Conservation (phyloP, 2,888 invertebrate genomes). For the Ceramica pisi region DNA sequence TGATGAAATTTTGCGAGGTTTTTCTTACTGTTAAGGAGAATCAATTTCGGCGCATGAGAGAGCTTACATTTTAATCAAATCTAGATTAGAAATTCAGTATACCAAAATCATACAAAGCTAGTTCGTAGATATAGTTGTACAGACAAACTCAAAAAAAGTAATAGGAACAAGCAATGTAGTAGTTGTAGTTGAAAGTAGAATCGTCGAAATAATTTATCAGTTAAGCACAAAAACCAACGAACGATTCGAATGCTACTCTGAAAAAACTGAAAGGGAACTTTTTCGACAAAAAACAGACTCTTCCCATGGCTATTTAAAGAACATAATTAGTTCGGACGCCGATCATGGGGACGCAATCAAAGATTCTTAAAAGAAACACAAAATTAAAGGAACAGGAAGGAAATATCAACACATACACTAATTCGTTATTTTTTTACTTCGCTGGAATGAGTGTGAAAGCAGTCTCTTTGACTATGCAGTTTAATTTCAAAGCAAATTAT, state of each 20-base stretch:
- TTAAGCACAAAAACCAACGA: slow-evolving; percentile 1
- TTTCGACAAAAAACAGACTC: slow-evolving; percentile 51
- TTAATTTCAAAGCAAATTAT: slow-evolving; percentile 17
- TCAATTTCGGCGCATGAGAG: slow-evolving; percentile 6
- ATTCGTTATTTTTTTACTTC: background rate
- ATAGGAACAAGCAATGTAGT: background rate
- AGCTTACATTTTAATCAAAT: slow-evolving; percentile 23
- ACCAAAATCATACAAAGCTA: background rate
- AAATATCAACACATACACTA: slow-evolving; percentile 32
- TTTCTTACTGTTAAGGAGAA: background rate
- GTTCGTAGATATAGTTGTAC: background rate
- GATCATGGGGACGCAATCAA: slow-evolving; percentile 60
- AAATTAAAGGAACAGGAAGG: slow-evolving; percentile 43
- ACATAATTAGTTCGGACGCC: slow-evolving; percentile 60
- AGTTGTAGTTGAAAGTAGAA: background rate
- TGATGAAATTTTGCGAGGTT: slow-evolving; percentile 14
- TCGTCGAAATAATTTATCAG: background rate
- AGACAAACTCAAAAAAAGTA: background rate
- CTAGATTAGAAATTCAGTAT: background rate
- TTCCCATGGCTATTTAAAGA: slow-evolving; percentile 46
- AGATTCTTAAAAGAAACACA: slow-evolving; percentile 48
- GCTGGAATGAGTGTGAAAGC: background rate
- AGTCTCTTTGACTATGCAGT: slow-evolving; percentile 9
- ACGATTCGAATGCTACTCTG: slow-evolving; percentile 2
- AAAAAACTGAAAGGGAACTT: slow-evolving; percentile 12